Percentiles rank a stretch among this genome's conserved stretches.
These are phyloP conservation scores for Cryptophagus acutangulus DNA, from an alignment of 2,888 invertebrate species.

Conservation along the genomic window DNA sequence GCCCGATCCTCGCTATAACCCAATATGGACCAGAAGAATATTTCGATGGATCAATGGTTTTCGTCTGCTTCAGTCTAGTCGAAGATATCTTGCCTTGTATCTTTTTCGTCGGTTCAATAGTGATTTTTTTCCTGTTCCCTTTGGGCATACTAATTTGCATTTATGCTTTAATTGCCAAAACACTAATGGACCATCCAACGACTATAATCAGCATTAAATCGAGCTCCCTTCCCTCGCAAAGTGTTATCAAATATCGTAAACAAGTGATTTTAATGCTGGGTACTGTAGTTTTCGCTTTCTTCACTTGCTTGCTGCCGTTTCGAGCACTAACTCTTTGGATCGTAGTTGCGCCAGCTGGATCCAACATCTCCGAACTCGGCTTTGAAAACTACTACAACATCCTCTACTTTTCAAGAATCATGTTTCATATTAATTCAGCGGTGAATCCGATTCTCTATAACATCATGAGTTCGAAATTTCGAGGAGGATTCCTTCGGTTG, in stretches of 20 bases:
- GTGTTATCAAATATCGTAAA: conserved; percentile 67
- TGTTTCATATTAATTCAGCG: conserved; percentile 86
- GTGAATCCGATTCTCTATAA: conserved; percentile 90
- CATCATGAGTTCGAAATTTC: conserved; percentile 86
- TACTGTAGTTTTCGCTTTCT: conserved; percentile 85
- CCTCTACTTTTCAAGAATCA: conserved; percentile 78
- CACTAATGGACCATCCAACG: conserved; percentile 71
- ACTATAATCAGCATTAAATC: conserved; percentile 59
- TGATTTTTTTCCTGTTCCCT: conserved; percentile 80
- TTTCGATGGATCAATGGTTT: conserved; percentile 65
- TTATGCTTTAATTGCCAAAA: conserved; percentile 80
- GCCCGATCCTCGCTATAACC: conserved; percentile 80
- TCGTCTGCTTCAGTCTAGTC: conserved; percentile 77
- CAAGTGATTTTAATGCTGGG: conserved; percentile 85
- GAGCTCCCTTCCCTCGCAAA: conserved; percentile 48
- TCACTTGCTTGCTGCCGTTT: conserved; percentile 84
- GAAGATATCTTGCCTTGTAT: conserved; percentile 72
- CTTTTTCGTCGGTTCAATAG: conserved; percentile 76
- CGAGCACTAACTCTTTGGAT: conserved; percentile 84
- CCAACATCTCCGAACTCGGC: conserved; percentile 57
- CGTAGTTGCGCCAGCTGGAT: conserved; percentile 68
- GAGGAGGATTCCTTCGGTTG: conserved; percentile 71
- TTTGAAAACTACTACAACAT: conserved; percentile 78
- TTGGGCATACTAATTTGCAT: conserved; percentile 73
- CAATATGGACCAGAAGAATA: conserved; percentile 68